Percentiles rank a stretch among this genome's conserved stretches.
These are phyloP conservation scores for Lasioglossum calceatum DNA, from an alignment of 2,888 invertebrate species.

Conservation along the genomic window DNA sequence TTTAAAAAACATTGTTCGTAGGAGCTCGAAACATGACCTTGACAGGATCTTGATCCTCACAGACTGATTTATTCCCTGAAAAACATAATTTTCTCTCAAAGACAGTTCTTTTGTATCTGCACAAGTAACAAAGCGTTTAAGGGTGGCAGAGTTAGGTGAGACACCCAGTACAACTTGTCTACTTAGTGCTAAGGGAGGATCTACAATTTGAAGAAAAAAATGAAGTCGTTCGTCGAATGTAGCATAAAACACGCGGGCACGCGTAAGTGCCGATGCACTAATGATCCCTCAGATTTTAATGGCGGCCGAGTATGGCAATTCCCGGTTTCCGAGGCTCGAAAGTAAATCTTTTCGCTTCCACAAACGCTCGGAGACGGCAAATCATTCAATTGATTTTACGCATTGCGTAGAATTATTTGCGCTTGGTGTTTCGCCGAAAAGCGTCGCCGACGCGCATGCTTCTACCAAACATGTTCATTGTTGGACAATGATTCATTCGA, in stretches of 20 bases:
- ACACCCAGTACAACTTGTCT: not conserved
- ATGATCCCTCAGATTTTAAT: not conserved
- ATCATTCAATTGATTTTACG: slow-evolving; percentile 18
- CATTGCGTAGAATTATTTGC: slow-evolving; percentile 2
- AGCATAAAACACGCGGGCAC: not conserved
- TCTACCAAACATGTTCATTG: slow-evolving; percentile 19
- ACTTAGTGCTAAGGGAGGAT: not conserved
- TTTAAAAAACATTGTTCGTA: not conserved
- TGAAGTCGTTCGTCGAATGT: not conserved
- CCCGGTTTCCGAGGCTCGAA: slow-evolving; percentile 1
- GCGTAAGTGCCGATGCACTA: not conserved
- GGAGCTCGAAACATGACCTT: not conserved
- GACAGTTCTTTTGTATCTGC: not conserved
- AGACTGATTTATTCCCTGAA: too few species aligned
- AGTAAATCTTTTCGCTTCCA: slow-evolving; percentile 6
- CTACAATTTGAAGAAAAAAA: not conserved
- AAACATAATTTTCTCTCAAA: not conserved
- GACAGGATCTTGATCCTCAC: too few species aligned
- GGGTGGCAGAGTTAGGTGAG: not conserved
- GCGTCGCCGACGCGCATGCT: slow-evolving; percentile 15
- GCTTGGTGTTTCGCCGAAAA: slow-evolving; percentile 12
- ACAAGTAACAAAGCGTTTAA: not conserved
- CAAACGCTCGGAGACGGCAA: not conserved
- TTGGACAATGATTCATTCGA: slow-evolving; percentile 38
- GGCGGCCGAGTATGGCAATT: not conserved